phyloP scores from a whole-genome alignment of 2,888 invertebrate genomes.

The Unio pictorum region DNA sequence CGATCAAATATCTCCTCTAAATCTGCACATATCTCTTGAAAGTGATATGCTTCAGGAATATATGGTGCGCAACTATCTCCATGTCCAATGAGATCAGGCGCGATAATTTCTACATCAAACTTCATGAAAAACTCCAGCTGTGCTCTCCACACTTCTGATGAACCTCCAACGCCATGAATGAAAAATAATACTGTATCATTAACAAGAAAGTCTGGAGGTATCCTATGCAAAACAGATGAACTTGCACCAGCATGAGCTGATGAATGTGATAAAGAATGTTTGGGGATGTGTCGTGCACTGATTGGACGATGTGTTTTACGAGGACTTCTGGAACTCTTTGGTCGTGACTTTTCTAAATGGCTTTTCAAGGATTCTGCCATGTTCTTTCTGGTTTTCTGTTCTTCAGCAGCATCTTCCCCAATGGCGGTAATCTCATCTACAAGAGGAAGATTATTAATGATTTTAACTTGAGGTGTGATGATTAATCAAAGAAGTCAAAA shows the following conservation, averaged over 20 bases:
- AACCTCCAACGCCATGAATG: slow-evolving; percentile 80
- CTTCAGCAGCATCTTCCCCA: no score
- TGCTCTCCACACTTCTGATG: slow-evolving; percentile 78
- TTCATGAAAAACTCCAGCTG: slow-evolving; percentile 77
- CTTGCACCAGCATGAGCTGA: slow-evolving; percentile 13
- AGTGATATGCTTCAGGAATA: slow-evolving; percentile 75
- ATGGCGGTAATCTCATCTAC: no score
- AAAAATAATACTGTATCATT: slow-evolving; percentile 74
- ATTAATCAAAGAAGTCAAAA: no score
- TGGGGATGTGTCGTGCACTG: slow-evolving; percentile 23
- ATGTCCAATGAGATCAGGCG: slow-evolving; percentile 80
- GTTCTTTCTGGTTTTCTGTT: no score
- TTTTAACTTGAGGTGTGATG: no score
- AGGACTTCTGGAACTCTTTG: slow-evolving; percentile 18
- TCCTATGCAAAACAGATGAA: slow-evolving; percentile 9
- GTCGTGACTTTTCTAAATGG: neutral
- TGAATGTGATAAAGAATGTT: slow-evolving; percentile 10
- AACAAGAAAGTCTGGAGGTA: slow-evolving; percentile 18
- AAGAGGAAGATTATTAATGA: no score
- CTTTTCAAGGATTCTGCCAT: no score
- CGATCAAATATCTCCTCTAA: slow-evolving; percentile 77
- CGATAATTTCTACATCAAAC: slow-evolving; percentile 78
- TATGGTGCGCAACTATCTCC: slow-evolving; percentile 79
- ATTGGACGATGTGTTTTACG: slow-evolving; percentile 30
- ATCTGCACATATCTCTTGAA: slow-evolving; percentile 77